Evolutionary conservation across 2,797 vertebrate genomes (phyloP).

Genomic region (Momotus momota): DNA sequence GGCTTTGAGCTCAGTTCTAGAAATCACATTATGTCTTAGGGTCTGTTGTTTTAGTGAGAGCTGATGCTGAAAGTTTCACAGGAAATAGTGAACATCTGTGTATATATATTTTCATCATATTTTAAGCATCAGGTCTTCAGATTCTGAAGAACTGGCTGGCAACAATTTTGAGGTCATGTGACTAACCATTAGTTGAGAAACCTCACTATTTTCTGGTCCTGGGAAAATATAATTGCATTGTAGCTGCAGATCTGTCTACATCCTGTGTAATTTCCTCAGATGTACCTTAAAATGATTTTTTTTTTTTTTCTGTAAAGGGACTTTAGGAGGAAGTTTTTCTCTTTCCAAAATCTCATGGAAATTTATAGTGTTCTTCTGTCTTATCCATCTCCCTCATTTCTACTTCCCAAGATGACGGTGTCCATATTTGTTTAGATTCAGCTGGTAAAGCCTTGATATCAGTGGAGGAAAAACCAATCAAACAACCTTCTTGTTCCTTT

Average conservation of each 20-base stretch:
- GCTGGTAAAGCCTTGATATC: not conserved
- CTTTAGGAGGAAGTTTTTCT: not conserved
- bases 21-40: not conserved
- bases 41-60: not conserved
- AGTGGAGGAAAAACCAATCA: not conserved
- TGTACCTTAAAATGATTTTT: not conserved
- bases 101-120: not conserved
- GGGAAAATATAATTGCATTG: not conserved
- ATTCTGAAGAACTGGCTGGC: not conserved
- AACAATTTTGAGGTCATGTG: not conserved
- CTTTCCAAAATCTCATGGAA: not conserved
- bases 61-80: not conserved
- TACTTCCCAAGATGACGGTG: not conserved
- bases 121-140: not conserved
- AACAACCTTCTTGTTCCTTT: not conserved
- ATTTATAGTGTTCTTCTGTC: not conserved
- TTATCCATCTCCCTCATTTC: not conserved
- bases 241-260: not conserved
- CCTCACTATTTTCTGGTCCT: not conserved
- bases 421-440: not conserved
- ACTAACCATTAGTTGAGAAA: not conserved
- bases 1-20: not conserved
- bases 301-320: not conserved
- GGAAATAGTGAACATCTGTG: not conserved
- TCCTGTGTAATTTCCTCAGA: not conserved